Conservation (phyloP, 1,140 invertebrate genomes). For the Apis cerana region DNA sequence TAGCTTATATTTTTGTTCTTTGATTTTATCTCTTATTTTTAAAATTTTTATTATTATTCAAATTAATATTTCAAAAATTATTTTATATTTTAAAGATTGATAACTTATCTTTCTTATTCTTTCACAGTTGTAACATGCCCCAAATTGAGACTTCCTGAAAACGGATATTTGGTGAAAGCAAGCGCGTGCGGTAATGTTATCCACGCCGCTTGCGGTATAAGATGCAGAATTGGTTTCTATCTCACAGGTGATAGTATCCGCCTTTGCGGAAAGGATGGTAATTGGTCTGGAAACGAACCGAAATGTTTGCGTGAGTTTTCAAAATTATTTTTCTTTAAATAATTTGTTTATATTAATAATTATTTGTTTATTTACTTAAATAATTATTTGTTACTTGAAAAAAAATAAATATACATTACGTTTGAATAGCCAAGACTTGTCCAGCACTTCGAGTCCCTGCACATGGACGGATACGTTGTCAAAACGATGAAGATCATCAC, state of each 20-base stretch:
- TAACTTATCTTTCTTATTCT: conserved; percentile 31
- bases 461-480: conserved; percentile 84
- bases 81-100: not conserved
- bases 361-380: too few species aligned
- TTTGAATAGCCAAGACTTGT: conserved; percentile 84
- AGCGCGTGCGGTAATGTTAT: conserved; percentile 84
- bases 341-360: too few species aligned
- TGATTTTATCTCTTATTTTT: too few species aligned
- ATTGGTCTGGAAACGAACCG: conserved; percentile 85
- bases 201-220: conserved; percentile 87
- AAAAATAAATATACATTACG: not conserved
- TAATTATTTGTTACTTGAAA: too few species aligned
- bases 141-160: conserved; percentile 82
- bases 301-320: conserved; percentile 83
- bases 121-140: conserved; percentile 84
- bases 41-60: not conserved
- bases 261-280: conserved; percentile 85
- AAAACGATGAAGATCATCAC: conserved; percentile 77
- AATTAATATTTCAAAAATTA: not conserved
- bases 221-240: conserved; percentile 86
- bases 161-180: conserved; percentile 87
- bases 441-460: conserved; percentile 80
- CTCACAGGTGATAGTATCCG: conserved; percentile 85
- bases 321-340: not conserved
- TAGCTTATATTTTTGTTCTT: too few species aligned